Base-by-base conservation (phyloP, 2,113 vertebrate species). In the Psilopogon haemacephalus region DNA sequence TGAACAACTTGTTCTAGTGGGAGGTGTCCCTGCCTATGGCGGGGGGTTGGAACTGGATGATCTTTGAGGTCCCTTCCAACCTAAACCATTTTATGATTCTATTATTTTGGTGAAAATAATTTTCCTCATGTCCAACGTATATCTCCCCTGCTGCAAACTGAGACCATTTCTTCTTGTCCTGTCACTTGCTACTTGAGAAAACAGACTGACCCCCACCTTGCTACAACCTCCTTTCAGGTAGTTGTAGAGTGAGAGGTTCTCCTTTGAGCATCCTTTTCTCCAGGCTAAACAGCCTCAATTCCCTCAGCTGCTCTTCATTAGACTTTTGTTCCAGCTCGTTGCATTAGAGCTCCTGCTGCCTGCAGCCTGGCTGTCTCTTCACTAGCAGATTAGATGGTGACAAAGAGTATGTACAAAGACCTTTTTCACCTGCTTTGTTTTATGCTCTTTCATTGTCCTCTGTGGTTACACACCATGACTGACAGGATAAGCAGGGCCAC, bases 301-400 rank as follows among this genome's bases (percentile, higher is more conserved):
- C 18, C 38, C 63, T 65, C 63, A 44, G 40, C 19, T 6, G 4
- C 63, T 65, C 40, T 30, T 44, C 28, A 32, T 30, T 21, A 20
- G 32, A 27, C 15, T 33, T 33, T 26, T 71, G 37, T 6, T 67
- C 56, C 60, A 67, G 63, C 50, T 65, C 74, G 9, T 37, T 52
- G 15, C 12, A 3, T 60, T 56, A 71, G 21, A 55, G 77, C 23
- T 75, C 46, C 55, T 48, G 60, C 16, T 5, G 46, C 33, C 10
- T 6, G 58, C 58, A 63, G 63, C 0, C 0, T 15, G 30, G 15
- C 17, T 5, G 1, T 26, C 30, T 46, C 5, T 1, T 86, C 28
- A 32, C 24, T 56, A 74, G 26, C 64, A 63, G 50, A 13, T 58
- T 56, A 52, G 68, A 78, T 32, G 56, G 23, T 37, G 70, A 46